These are phyloP conservation scores for Drosophila setifemur DNA, from an alignment of 1,140 invertebrate species.

Conservation along the genomic window DNA sequence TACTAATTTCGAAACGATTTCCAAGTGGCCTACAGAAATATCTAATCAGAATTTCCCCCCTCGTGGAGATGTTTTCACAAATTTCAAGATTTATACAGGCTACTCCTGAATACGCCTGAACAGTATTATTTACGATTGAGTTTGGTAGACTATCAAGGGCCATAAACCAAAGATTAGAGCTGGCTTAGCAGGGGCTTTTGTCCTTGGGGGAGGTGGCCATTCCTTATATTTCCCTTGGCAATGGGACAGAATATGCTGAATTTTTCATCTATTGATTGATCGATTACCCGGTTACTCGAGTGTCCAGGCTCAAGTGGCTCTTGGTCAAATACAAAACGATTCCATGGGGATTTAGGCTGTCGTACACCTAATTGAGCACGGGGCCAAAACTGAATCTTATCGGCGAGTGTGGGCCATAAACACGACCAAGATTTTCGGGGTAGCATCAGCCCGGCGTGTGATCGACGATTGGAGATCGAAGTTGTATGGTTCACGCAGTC, in stretches of 20 bases:
- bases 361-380: conserved; percentile 20
- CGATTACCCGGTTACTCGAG: conserved; percentile 3
- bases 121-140: conserved; percentile 30
- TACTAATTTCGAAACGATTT: conserved; percentile 25
- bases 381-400: conserved; percentile 16
- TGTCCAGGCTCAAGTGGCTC: conserved; percentile 14
- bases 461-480: neutral
- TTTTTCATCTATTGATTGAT: conserved; percentile 5
- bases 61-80: conserved; percentile 11
- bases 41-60: conserved; percentile 45
- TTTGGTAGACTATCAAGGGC: neutral
- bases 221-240: conserved; percentile 8
- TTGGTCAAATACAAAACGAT: conserved; percentile 5
- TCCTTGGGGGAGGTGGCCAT: neutral
- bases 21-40: conserved; percentile 21
- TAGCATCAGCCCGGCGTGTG: conserved; percentile 10
- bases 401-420: conserved; percentile 1
- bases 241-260: conserved; percentile 5
- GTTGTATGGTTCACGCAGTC: conserved; percentile 46
- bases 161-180: conserved; percentile 31
- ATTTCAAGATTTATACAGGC: conserved; percentile 36
- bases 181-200: conserved; percentile 23
- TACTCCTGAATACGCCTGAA: conserved; percentile 5
- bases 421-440: conserved; percentile 30
- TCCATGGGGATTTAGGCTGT: conserved; percentile 17